Evolutionary conservation across 2,888 invertebrate genomes (phyloP).

Genomic region (Augochlorella aurata): DNA sequence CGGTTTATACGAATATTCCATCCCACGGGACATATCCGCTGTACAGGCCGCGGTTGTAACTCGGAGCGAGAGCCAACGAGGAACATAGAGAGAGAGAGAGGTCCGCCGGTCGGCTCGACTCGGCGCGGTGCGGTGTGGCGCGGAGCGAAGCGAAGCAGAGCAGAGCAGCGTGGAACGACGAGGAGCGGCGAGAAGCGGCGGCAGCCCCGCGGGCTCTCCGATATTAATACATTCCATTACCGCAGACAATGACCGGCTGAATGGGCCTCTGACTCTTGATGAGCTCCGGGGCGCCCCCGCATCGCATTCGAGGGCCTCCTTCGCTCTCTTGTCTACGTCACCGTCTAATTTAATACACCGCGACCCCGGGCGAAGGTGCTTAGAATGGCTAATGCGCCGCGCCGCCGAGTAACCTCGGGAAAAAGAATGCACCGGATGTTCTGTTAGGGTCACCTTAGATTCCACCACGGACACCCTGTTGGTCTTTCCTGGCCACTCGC

Average conservation of each 20-base stretch:
- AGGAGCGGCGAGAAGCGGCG: slow-evolving; percentile 52
- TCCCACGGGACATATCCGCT: slow-evolving; percentile 67
- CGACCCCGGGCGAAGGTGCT: slow-evolving; percentile 58
- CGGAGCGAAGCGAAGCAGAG: too few species aligned
- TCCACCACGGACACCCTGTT: not conserved
- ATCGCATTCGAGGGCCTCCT: slow-evolving; percentile 56
- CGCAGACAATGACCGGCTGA: slow-evolving; percentile 80
- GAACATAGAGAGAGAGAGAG: not conserved
- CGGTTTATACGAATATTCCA: slow-evolving; percentile 70
- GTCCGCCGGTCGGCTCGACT: too few species aligned
- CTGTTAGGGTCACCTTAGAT: not conserved
- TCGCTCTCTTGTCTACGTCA: slow-evolving; percentile 65
- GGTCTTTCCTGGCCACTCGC: not conserved
- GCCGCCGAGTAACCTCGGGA: not conserved
- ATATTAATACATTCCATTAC: slow-evolving; percentile 82
- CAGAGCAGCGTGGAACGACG: too few species aligned
- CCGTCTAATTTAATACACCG: slow-evolving; percentile 79
- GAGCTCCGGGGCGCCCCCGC: slow-evolving; percentile 74
- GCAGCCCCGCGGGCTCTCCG: slow-evolving; percentile 74
- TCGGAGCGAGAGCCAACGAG: slow-evolving; percentile 50
- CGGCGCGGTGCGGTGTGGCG: too few species aligned
- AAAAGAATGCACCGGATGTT: slow-evolving; percentile 13
- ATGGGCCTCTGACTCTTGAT: slow-evolving; percentile 79
- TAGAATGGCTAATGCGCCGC: slow-evolving; percentile 49
- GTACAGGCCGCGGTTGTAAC: slow-evolving; percentile 63